Conservation (phyloP, 2,888 invertebrate species). For the Trimorus sp. region DNA sequence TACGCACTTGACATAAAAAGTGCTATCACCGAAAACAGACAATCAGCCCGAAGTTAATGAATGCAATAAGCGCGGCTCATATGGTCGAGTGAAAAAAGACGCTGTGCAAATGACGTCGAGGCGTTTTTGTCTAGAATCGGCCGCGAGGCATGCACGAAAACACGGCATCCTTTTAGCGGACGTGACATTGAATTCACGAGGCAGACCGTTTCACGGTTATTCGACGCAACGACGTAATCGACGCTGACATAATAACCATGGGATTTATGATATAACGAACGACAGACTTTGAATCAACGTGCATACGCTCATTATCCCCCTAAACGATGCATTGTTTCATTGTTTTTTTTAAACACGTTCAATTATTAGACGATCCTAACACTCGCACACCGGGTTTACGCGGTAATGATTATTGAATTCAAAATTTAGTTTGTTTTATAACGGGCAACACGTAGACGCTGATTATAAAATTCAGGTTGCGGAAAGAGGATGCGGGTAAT, state of each 20-base stretch:
- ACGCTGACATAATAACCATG: slow-evolving; percentile 58
- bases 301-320: slow-evolving; percentile 10
- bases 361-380: no score
- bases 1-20: background rate
- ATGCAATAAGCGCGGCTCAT: slow-evolving; percentile 15
- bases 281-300: slow-evolving; percentile 40
- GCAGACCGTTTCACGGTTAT: slow-evolving; percentile 60
- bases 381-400: no score
- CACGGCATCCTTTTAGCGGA: slow-evolving; percentile 28
- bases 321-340: background rate
- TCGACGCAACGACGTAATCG: slow-evolving; percentile 60
- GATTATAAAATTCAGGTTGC: background rate
- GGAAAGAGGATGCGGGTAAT: slow-evolving; percentile 7
- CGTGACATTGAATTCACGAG: slow-evolving; percentile 62
- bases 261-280: slow-evolving; percentile 66
- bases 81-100: background rate
- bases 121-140: slow-evolving; percentile 19
- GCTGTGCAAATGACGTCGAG: background rate
- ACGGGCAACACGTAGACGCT: background rate
- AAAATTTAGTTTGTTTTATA: no score
- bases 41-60: background rate
- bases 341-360: background rate
- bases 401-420: no score
- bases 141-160: slow-evolving; percentile 28
- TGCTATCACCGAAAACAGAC: background rate